Base-by-base conservation (phyloP, 2,797 vertebrate genomes). In the Molossus alvarezi region DNA sequence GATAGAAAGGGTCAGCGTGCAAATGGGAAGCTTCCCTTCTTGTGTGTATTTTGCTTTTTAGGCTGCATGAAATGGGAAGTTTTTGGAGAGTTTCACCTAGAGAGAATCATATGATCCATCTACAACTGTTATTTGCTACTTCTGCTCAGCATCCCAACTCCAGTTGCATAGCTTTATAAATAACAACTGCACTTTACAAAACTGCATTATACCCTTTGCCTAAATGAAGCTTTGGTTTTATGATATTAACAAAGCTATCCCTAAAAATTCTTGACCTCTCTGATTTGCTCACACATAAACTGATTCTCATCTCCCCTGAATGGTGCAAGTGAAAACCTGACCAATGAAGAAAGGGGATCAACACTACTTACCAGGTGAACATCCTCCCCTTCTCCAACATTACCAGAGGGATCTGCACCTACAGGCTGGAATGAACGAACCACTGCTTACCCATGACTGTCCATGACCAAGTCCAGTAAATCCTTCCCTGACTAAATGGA, bases 151-250 rank as follows among this genome's bases (percentile, higher is more conserved):
- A 33, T 60, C 48, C 8, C 41, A 37, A 48, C 4, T 80, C 37
- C 57, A 37, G 21, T 71, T 53, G 5, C 20, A n/a, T 1, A 7
- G 12, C 23, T 94, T 93, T 64, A 9, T 55, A 55, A 87, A 58
- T 55, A 82, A 17, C 21, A 53, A 10, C 0, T 55, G 15, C 62
- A 72, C n/a, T 81, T 79, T 41, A 72, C 12, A 87, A 90, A 87
- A 64, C 11, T 51, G 9, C 23, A 57, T 45, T 64, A 88, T 27
- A 51, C 14, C 45, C 12, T 86, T 92, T 69, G 6, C 33, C 5
- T 79, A 8, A 41, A n/a, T 80, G 25, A 53, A 91, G 18, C 27
- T 88, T 91, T 94, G 48, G n/a, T 71, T 93, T 84, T 60, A 23
- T 37, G 57, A 73, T 77, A 73, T 67, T 65, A 91, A 91, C 41